phyloP scores from a whole-genome alignment of 2,113 vertebrate genomes.

The Callospermophilus lateralis region DNA sequence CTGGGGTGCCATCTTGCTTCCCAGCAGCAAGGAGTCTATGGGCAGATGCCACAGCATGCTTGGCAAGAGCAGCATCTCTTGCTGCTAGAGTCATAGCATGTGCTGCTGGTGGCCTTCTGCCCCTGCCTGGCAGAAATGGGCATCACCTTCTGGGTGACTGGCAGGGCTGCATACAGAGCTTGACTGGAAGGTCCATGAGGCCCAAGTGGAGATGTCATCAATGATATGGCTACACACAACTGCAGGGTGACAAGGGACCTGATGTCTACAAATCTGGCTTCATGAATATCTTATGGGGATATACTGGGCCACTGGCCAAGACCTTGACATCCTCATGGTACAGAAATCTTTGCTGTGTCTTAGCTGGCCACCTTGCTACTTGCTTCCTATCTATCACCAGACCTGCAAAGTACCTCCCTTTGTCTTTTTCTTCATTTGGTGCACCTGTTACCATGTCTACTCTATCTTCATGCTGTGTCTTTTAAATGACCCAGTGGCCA shows the following conservation, averaged over 20 bases:
- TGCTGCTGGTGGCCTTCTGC: constrained; percentile 91
- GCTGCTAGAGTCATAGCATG: constrained; percentile 92
- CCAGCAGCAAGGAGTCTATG: constrained; percentile 73
- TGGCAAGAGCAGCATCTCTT: constrained; percentile 93
- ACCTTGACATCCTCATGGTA: constrained; percentile 92
- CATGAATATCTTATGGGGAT: constrained; percentile 95
- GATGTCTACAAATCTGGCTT: constrained; percentile 98
- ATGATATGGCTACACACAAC: constrained; percentile 95
- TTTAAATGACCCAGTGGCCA: constrained; percentile 97
- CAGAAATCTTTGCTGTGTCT: constrained; percentile 95
- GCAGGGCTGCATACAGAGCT: constrained; percentile 92
- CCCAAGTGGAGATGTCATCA: constrained; percentile 96
- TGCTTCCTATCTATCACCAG: constrained; percentile 95
- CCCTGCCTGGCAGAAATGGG: constrained; percentile 95
- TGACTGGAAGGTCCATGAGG: constrained; percentile 98
- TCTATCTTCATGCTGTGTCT: constrained; percentile 98
- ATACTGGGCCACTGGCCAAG: constrained; percentile 93
- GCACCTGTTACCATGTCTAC: constrained; percentile 98
- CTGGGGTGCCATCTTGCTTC: not conserved
- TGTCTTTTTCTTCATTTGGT: constrained; percentile 99
- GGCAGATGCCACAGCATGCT: constrained; percentile 81
- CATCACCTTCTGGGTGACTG: constrained; percentile 95
- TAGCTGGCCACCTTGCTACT: constrained; percentile 95
- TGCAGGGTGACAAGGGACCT: constrained; percentile 95
- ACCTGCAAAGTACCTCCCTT: constrained; percentile 97